Evolutionary conservation across 1,140 invertebrate species (phyloP), one percentile per base, ranked within the genome.

Genomic region (Telenomus remus): DNA sequence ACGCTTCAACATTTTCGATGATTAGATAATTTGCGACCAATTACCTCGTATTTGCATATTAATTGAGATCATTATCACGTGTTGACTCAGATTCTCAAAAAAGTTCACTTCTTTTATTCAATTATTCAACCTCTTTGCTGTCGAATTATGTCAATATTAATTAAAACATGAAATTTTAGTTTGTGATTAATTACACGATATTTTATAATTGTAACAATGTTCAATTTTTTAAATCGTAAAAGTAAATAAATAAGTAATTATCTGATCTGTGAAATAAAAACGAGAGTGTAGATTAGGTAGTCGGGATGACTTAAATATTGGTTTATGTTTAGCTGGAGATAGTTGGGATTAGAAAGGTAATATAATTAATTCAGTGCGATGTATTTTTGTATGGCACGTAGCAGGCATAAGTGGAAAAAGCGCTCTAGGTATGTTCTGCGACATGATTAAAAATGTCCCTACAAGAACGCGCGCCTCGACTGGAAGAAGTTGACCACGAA

Each of bases 401-500:
- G 51, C 53, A 59, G 59, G 43, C 53, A 63, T 64, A 70, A 76
- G 65, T 60, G 60, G 56, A 70, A 70, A 76, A 76, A 70, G 73
- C 65, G 65, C 70, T 76, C 60, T 57, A 57, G 49, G 19, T 68
- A 70, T 76, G 73, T 76, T 64, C 39, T 46, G 49, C 48, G 65
- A 76, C 59, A 76, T 65, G 72, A 76, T 76, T 69, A 76, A 76
- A 76, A 76, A 76, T 76, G 72, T 76, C 59, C 57, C 65, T 76
- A 76, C 72, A 76, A 76, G 72, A 69, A n/a, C n/a, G 55, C 54
- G 48, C 55, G 51, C 64, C 54, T 69, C 43, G 54, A 47, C 33
- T 75, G 34, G 15, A 64, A 63, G 64, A 59, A 68, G 64, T 63
- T 75, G 59, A 69, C 71, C 71, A 74, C 71, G 71, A 68, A 68